Percentiles rank a stretch among this genome's conserved stretches.
Evolutionary conservation across 1,140 invertebrate genomes (phyloP).

Genomic region (Monochamus saltuarius): DNA sequence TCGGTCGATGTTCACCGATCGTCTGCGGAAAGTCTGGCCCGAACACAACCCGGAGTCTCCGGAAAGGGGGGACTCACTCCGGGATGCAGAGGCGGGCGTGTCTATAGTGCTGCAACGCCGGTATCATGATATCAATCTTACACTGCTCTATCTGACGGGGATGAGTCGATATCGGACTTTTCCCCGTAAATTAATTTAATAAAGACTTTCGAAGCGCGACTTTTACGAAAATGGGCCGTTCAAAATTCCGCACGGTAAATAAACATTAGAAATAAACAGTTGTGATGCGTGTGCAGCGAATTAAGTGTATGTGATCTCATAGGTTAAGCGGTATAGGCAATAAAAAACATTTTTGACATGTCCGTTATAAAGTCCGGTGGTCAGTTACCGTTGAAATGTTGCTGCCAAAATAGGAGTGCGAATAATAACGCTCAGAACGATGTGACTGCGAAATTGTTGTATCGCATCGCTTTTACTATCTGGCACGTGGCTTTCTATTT

Average conservation of each 20-base stretch:
- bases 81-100: constrained; percentile 44
- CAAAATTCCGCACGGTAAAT: background rate
- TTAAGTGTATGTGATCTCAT: constrained; percentile 2
- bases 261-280: background rate
- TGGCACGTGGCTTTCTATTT: constrained; percentile 64
- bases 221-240: background rate
- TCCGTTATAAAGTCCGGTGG: constrained; percentile 31
- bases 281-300: background rate
- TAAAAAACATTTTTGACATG: constrained; percentile 25
- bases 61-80: constrained; percentile 29
- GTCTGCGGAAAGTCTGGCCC: constrained; percentile 11
- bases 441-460: constrained; percentile 55
- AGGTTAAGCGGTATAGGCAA: background rate
- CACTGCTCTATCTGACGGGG: background rate
- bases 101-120: constrained; percentile 34
- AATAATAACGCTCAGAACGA: constrained; percentile 27
- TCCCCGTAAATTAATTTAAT: background rate
- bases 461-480: constrained; percentile 62
- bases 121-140: constrained; percentile 11
- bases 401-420: constrained; percentile 22
- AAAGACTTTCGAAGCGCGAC: background rate
- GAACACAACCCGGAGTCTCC: constrained; percentile 23
- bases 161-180: background rate
- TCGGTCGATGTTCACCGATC: constrained; percentile 6
- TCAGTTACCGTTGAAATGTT: constrained; percentile 26